These are phyloP conservation scores for Lymantria dispar DNA, from an alignment of 2,888 invertebrate genomes.

Conservation along the genomic window DNA sequence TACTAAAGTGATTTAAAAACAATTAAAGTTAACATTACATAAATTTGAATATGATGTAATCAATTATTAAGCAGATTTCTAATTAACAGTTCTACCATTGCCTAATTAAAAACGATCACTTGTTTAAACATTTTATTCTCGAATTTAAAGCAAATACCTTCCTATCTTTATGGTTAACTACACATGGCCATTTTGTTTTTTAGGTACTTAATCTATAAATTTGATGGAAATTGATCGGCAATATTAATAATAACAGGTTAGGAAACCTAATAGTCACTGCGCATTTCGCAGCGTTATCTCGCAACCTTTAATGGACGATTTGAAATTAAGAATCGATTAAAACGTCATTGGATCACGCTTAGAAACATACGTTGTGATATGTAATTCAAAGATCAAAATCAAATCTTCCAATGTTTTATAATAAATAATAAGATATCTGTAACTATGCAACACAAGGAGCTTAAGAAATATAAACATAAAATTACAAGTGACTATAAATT, in stretches of 20 bases:
- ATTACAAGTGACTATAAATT: background rate
- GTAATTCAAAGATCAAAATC: conserved; percentile 7
- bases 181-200: background rate
- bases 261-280: conserved; percentile 48
- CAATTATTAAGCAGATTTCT: conserved; percentile 13
- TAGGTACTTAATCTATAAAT: background rate
- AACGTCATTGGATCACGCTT: conserved; percentile 65
- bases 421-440: background rate
- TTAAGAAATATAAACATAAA: background rate
- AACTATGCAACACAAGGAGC: background rate
- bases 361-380: conserved; percentile 61
- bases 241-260: conserved; percentile 48
- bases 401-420: background rate
- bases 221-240: background rate
- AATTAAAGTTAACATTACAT: conserved; percentile 14
- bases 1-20: conserved; percentile 22
- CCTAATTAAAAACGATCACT: background rate
- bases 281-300: conserved; percentile 67
- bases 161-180: no score
- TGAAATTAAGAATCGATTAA: conserved; percentile 80
- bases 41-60: conserved; percentile 6
- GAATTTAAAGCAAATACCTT: background rate
- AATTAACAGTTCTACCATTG: background rate
- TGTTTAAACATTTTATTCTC: background rate
- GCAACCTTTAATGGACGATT: conserved; percentile 65